phyloP scores from a whole-genome alignment of 2,797 vertebrate genomes.

The Furcifer pardalis region DNA sequence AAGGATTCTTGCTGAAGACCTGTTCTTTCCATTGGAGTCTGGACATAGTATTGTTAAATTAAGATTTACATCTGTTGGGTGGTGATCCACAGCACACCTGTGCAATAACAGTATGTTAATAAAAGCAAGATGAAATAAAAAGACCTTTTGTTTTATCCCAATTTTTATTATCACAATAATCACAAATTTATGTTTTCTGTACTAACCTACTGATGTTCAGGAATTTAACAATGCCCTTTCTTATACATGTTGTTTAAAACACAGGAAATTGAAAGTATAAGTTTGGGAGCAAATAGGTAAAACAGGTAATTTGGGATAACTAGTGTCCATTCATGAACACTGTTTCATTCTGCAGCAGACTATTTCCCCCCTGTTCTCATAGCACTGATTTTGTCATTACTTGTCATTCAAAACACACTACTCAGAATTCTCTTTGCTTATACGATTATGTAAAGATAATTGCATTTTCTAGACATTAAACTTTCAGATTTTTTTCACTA shows the following conservation, averaged over 20 bases:
- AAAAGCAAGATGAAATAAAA: conserved; percentile 4
- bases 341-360: background rate
- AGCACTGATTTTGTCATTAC: background rate
- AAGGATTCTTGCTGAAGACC: conserved; percentile 91
- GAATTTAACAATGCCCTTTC: background rate
- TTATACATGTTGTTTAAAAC: background rate
- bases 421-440: background rate
- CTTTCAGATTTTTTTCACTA: no score
- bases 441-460: no score
- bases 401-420: background rate
- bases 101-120: conserved; percentile 39
- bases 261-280: background rate
- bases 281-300: background rate
- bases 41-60: conserved; percentile 95
- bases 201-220: background rate
- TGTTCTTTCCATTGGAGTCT: conserved; percentile 91
- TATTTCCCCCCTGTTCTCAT: background rate
- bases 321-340: background rate
- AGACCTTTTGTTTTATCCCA: background rate
- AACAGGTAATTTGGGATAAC: background rate
- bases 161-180: background rate
- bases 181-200: background rate
- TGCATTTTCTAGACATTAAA: no score
- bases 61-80: conserved; percentile 85
- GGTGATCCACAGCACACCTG: conserved; percentile 94